Conservation (phyloP, 2,113 vertebrate species). For the Mustela nigripes region DNA sequence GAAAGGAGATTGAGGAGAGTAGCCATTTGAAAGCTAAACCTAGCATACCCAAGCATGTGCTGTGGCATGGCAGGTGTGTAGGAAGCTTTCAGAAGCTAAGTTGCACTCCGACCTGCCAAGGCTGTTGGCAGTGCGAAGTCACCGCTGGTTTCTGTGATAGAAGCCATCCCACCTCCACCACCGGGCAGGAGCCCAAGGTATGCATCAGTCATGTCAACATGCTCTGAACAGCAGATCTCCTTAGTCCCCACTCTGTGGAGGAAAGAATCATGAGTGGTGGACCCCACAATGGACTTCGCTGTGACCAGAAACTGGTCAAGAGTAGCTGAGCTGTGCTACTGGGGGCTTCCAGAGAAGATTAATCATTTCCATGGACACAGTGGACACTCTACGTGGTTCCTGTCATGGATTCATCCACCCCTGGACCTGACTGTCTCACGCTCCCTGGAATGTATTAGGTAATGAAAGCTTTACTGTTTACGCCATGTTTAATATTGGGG, state of each 20-base stretch:
- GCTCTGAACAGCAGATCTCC: neutral
- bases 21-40: neutral
- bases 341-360: neutral
- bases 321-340: neutral
- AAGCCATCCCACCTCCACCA: neutral
- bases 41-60: neutral
- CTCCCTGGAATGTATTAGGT: neutral
- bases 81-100: neutral
- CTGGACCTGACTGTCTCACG: neutral
- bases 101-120: neutral
- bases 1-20: neutral
- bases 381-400: neutral
- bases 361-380: neutral
- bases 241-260: neutral
- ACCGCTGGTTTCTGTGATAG: neutral
- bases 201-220: rapidly evolving
- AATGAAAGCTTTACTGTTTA: neutral
- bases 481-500: neutral
- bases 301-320: neutral
- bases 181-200: neutral
- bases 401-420: neutral
- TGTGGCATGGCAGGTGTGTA: neutral
- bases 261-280: neutral
- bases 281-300: neutral
- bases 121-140: neutral